phyloP scores from a whole-genome alignment of 2,797 vertebrate species.

The Myotis planiceps region DNA sequence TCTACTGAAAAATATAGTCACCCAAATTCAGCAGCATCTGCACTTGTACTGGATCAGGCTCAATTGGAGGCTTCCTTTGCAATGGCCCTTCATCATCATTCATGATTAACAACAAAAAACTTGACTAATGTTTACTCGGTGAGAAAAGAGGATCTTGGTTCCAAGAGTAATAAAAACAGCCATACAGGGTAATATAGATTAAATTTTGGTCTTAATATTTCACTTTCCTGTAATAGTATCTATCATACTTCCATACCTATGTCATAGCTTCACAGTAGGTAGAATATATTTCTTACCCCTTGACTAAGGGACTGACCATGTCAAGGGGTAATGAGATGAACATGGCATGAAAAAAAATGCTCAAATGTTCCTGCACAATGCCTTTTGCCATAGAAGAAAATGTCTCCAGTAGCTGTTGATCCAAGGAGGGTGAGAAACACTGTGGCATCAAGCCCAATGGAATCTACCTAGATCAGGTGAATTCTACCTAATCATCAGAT shows the following conservation, averaged over 20 bases:
- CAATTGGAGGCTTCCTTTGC: neutral
- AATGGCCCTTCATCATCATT: neutral
- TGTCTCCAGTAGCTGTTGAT: neutral
- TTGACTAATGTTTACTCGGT: neutral
- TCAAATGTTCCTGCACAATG: neutral
- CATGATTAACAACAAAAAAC: neutral
- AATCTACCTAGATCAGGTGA: neutral
- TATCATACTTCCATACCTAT: neutral
- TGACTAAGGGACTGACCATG: neutral
- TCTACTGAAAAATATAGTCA: neutral
- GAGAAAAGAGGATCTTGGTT: neutral
- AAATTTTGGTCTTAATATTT: neutral
- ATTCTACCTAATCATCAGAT: neutral
- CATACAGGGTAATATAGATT: neutral
- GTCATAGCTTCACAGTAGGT: neutral
- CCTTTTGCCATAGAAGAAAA: constrained; percentile 27
- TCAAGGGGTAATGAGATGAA: neutral
- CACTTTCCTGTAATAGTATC: neutral
- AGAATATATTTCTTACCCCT: neutral
- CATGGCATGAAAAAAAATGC: neutral
- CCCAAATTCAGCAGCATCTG: neutral
- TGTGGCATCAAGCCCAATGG: neutral
- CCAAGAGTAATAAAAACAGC: neutral
- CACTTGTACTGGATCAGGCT: neutral
- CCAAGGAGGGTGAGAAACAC: neutral